These are phyloP conservation scores for Muschampia plurimacula DNA, from an alignment of 2,888 invertebrate species.

Conservation along the genomic window DNA sequence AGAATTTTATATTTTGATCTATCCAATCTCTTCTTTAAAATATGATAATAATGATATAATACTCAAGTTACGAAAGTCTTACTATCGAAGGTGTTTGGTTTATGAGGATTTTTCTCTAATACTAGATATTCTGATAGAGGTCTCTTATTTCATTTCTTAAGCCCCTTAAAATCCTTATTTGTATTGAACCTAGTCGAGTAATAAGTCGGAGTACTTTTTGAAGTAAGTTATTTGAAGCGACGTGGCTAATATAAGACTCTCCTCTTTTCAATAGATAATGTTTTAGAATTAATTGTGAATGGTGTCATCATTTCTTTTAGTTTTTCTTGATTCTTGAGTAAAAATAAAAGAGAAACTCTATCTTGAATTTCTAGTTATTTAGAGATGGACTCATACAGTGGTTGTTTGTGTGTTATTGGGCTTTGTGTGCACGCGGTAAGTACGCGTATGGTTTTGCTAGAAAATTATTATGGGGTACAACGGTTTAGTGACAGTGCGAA, in stretches of 20 bases:
- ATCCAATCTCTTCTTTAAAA: no score
- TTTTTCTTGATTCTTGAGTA: neutral
- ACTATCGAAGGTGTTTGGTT: neutral
- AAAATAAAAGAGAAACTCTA: neutral
- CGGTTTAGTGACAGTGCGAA: slow-evolving; percentile 35
- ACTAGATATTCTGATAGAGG: neutral
- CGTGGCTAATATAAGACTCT: no score
- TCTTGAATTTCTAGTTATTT: neutral
- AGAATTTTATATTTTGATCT: no score
- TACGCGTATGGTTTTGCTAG: slow-evolving; percentile 11
- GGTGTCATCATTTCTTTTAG: neutral
- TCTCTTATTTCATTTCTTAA: neutral
- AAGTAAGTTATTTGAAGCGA: no score
- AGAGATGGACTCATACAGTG: slow-evolving; percentile 4
- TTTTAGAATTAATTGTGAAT: neutral
- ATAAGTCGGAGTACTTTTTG: neutral
- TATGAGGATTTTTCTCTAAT: neutral
- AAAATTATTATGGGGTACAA: neutral
- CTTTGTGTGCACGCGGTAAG: slow-evolving; percentile 26
- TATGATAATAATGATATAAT: neutral
- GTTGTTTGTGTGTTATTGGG: slow-evolving; percentile 25
- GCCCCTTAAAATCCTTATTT: neutral
- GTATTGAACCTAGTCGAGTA: neutral
- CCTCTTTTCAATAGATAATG: no score
- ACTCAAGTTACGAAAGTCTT: neutral